These are phyloP conservation scores for Sphaerophoria rueppellii DNA, from an alignment of 2,888 invertebrate genomes.

Conservation along the genomic window DNA sequence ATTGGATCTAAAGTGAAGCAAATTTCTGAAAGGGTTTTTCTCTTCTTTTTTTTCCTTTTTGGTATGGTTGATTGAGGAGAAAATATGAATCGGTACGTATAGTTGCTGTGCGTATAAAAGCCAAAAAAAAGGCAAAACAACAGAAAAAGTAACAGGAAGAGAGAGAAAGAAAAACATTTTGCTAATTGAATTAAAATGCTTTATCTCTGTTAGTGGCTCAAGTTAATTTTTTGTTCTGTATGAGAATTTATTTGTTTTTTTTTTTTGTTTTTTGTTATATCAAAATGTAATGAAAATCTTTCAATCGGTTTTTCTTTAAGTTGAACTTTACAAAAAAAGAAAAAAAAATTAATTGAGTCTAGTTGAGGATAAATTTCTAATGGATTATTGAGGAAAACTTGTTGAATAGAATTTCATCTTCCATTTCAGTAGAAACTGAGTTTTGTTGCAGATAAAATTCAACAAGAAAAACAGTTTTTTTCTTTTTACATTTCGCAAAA, in stretches of 20 bases:
- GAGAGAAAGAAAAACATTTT: slow-evolving; percentile 38
- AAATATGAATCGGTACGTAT: slow-evolving; percentile 16
- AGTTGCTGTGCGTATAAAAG: background rate
- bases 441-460: no score
- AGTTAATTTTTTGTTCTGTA: background rate
- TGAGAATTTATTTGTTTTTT: background rate
- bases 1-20: slow-evolving; percentile 67
- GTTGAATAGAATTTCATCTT: no score
- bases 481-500: no score
- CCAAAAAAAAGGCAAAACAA: background rate
- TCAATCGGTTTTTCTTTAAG: no score
- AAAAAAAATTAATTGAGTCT: no score
- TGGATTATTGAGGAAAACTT: no score
- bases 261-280: no score
- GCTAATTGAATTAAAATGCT: slow-evolving; percentile 57
- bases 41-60: slow-evolving; percentile 19
- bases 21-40: slow-evolving; percentile 40
- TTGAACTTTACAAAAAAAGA: no score
- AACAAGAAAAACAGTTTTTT: no score
- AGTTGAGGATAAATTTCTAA: no score
- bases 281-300: no score
- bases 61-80: background rate
- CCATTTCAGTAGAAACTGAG: no score
- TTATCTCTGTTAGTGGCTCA: background rate
- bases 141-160: slow-evolving; percentile 8